These are phyloP conservation scores for Mormyrus iriodes DNA, from an alignment of 2,113 vertebrate species.

Conservation along the genomic window DNA sequence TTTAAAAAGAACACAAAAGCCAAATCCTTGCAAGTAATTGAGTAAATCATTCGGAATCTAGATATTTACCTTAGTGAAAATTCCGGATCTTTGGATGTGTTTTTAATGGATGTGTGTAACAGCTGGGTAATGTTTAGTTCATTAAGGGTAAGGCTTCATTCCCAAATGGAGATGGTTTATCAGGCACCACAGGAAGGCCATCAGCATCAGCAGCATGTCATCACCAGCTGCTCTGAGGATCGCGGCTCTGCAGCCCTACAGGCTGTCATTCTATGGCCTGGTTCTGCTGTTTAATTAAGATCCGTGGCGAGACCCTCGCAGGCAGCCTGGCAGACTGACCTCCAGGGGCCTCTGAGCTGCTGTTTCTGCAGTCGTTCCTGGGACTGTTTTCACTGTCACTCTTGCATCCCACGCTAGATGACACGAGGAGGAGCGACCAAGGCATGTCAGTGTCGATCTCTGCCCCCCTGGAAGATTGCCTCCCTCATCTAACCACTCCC, in stretches of 20 bases:
- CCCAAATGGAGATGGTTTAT: not conserved
- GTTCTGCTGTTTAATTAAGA: slow-evolving; percentile 9
- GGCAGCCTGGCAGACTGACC: not conserved
- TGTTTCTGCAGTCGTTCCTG: not conserved
- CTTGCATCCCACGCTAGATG: not conserved
- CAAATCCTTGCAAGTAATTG: not conserved
- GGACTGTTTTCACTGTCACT: not conserved
- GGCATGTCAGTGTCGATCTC: not conserved
- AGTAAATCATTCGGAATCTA: not conserved
- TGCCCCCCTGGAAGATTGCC: not conserved
- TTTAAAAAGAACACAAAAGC: not conserved
- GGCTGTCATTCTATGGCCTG: not conserved
- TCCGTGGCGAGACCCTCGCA: not conserved
- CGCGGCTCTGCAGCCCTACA: not conserved
- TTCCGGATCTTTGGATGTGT: not conserved
- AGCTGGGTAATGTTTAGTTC: not conserved
- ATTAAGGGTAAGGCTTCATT: not conserved
- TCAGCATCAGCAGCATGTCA: not conserved
- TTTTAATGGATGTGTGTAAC: not conserved
- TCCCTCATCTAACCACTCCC: not conserved
- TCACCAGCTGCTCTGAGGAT: not conserved
- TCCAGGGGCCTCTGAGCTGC: not conserved
- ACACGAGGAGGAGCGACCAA: not conserved
- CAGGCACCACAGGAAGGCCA: not conserved
- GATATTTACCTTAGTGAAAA: not conserved